Evolutionary conservation across 2,113 vertebrate genomes (phyloP), one percentile per base, ranked within the genome.

Genomic region (Burhinus oedicnemus): DNA sequence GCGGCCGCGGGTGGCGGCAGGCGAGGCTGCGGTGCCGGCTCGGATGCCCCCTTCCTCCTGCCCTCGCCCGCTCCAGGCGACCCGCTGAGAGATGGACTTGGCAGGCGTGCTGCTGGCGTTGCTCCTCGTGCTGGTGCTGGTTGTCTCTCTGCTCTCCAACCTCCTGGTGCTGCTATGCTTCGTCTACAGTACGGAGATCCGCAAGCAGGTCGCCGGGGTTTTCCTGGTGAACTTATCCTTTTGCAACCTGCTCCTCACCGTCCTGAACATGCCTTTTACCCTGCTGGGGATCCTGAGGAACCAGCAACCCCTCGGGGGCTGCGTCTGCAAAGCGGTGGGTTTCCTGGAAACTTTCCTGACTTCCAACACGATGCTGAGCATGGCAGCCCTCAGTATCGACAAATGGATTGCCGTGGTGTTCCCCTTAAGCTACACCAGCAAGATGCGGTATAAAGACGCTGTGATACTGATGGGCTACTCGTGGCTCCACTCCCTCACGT

Each of bases 381-480:
- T 98, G 98, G 98, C 98, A 65, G 98, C 98, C 3, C 98, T 98
- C 55, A 98, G 98, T 96, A 97, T 98, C 75, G 98, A 99, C 97
- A 97, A 98, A 93, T 98, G 98, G 98, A 95, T 98, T 54, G 98
- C 98, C 4, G 98, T 98, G 93, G 98, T 98, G 60, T 99, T 99
- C 82, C 98, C 98, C 17, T 93, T 98, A 34, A 98, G 98, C 86
- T 98, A 98, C 72, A 97, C 97, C 94, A 98, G 98, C 95, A 98
- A 98, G 97, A 98, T 99, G 98, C 97, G 98, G 89, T 97, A 97
- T 92, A 97, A 98, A 84, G 97, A 99, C 38, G 98, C 98, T 2
- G 82, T 97, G 44, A 89, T 98, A 68, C 98, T 98, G 94, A 97
- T 98, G 97, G 98, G 96, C 52, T 98, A 97, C 89, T 97, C 97